A percentile compares a stretch with the other conserved stretches of the same genome.
Conservation (phyloP, 2,113 vertebrate species). For the Falcunculus frontatus region DNA sequence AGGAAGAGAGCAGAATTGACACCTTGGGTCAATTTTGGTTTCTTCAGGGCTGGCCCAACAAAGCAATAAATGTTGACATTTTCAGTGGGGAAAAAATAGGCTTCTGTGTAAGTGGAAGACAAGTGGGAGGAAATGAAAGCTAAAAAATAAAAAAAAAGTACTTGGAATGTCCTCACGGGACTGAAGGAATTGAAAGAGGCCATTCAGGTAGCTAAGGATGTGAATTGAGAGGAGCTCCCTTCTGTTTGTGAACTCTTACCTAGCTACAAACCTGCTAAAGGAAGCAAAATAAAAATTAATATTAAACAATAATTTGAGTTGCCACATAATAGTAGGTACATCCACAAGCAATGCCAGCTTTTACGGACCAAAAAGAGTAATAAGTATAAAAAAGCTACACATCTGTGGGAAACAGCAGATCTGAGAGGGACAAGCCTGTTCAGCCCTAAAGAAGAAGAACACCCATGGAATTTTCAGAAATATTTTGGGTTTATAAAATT, state of each 20-base stretch:
- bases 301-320: background rate
- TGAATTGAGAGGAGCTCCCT: background rate
- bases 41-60: constrained; percentile 16
- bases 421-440: background rate
- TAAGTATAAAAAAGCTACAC: background rate
- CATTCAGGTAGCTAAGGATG: background rate
- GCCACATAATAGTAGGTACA: background rate
- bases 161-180: background rate
- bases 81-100: background rate
- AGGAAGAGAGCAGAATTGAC: constrained; percentile 11
- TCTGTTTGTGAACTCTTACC: background rate
- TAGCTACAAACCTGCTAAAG: background rate
- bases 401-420: background rate
- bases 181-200: background rate
- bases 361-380: background rate
- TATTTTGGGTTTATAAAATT: background rate
- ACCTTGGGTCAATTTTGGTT: background rate
- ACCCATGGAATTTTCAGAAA: background rate
- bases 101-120: background rate
- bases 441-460: background rate
- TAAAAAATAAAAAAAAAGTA: background rate
- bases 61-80: constrained; percentile 5
- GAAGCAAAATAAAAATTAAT: background rate
- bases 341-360: background rate
- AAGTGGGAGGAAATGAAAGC: constrained; percentile 29